Percentiles rank a stretch among this genome's conserved stretches.
Evolutionary conservation across 2,113 vertebrate species (phyloP).

Genomic region (Climacteris rufus): DNA sequence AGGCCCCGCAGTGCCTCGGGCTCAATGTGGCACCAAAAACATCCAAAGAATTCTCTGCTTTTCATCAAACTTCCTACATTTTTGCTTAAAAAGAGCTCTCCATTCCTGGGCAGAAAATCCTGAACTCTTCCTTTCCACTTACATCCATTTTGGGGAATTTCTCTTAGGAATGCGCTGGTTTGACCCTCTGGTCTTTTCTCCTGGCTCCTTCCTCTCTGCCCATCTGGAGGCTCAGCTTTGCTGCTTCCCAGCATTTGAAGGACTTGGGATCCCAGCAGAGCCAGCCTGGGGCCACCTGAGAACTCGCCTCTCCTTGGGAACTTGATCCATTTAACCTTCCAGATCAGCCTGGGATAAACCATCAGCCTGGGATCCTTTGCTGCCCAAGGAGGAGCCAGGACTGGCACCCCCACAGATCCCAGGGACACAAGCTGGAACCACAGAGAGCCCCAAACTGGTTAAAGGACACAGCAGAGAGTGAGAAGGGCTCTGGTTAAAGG

Average conservation of each 20-base stretch:
- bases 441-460: not conserved
- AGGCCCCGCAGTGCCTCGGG: rapidly evolving
- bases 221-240: not conserved
- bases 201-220: not conserved
- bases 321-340: not conserved
- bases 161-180: not conserved
- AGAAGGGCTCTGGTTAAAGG: not conserved
- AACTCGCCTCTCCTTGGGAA: not conserved
- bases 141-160: not conserved
- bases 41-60: not conserved
- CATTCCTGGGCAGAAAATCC: not conserved
- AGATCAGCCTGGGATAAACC: not conserved
- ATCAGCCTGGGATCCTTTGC: not conserved
- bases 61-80: not conserved
- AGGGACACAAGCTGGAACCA: not conserved
- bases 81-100: not conserved
- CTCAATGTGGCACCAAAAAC: not conserved
- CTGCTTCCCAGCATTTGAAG: not conserved
- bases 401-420: rapidly evolving
- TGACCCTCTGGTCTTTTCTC: not conserved
- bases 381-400: not conserved
- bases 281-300: not conserved
- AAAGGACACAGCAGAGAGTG: rapidly evolving
- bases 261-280: not conserved
- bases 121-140: not conserved